Percentiles rank a stretch among this genome's conserved stretches.
These are phyloP conservation scores for Aphis craccivora DNA, from an alignment of 1,140 invertebrate genomes.

Conservation along the genomic window DNA sequence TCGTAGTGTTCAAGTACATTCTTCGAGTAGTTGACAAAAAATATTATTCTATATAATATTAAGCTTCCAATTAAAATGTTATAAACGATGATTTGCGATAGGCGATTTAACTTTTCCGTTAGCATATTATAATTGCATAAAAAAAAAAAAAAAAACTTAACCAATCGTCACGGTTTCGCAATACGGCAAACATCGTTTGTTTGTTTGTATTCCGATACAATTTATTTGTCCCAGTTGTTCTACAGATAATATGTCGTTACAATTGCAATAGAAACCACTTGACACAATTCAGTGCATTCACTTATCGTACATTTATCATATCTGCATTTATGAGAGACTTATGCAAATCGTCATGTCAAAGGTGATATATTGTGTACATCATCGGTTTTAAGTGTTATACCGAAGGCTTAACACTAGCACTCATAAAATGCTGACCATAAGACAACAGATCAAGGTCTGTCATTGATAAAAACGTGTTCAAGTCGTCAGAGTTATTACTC, in stretches of 20 bases:
- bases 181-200: not conserved
- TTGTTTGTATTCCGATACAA: not conserved
- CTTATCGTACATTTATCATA: not conserved
- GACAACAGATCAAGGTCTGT: constrained; percentile 29
- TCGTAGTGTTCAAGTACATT: not conserved
- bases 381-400: not conserved
- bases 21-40: not conserved
- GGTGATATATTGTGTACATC: constrained; percentile 6
- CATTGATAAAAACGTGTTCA: constrained; percentile 14
- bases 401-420: not conserved
- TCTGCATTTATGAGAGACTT: constrained; percentile 9
- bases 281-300: constrained; percentile 22
- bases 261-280: not conserved
- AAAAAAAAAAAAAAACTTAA: not conserved
- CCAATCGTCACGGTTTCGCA: not conserved
- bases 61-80: not conserved
- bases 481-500: not conserved
- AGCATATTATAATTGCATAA: not conserved
- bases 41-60: too few relatives aligned
- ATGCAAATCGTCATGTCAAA: constrained; percentile 10
- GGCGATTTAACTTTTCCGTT: not conserved
- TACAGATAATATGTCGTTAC: not conserved
- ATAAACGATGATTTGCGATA: not conserved
- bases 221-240: not conserved
- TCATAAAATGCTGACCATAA: constrained; percentile 6